Evolutionary conservation across 1,140 invertebrate species (phyloP).

Genomic region (Sitophilus oryzae): DNA sequence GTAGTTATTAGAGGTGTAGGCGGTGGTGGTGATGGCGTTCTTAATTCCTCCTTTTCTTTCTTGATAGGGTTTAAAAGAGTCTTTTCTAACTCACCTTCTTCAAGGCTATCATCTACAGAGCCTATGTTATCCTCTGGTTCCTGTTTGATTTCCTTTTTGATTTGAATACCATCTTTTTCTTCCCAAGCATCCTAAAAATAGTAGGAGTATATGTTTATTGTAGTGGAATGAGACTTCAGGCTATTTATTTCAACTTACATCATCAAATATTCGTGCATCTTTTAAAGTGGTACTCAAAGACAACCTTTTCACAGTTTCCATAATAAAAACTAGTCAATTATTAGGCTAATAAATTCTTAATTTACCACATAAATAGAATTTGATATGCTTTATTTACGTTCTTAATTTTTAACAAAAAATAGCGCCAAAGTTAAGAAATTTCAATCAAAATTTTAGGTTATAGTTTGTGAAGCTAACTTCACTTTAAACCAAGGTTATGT

Average conservation of each 20-base stretch:
- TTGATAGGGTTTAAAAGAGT: slow-evolving; percentile 14
- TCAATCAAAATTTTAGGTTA: too few species aligned
- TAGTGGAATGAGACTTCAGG: slow-evolving; percentile 1
- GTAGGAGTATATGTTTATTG: slow-evolving; percentile 6
- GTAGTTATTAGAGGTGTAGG: too few species aligned
- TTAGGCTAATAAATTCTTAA: too few species aligned
- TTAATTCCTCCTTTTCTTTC: slow-evolving; percentile 8
- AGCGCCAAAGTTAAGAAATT: too few species aligned
- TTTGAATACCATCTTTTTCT: slow-evolving; percentile 8
- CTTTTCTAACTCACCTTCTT: slow-evolving; percentile 13
- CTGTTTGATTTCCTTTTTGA: slow-evolving; percentile 18
- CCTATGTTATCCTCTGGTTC: slow-evolving; percentile 5
- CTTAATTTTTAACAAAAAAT: too few species aligned
- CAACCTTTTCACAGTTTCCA: too few species aligned
- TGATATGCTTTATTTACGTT: too few species aligned
- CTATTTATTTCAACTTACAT: slow-evolving; percentile 28
- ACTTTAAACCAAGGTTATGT: too few species aligned
- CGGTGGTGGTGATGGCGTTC: background rate
- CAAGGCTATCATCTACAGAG: slow-evolving; percentile 8
- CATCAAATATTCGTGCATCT: slow-evolving; percentile 40
- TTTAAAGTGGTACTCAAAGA: slow-evolving; percentile 37
- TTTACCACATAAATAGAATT: too few species aligned
- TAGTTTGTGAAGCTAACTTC: too few species aligned
- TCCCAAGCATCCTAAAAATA: slow-evolving; percentile 22
- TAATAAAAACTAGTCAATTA: too few species aligned